phyloP scores from a whole-genome alignment of 2,888 invertebrate species.

The Pristionchus exspectatus region DNA sequence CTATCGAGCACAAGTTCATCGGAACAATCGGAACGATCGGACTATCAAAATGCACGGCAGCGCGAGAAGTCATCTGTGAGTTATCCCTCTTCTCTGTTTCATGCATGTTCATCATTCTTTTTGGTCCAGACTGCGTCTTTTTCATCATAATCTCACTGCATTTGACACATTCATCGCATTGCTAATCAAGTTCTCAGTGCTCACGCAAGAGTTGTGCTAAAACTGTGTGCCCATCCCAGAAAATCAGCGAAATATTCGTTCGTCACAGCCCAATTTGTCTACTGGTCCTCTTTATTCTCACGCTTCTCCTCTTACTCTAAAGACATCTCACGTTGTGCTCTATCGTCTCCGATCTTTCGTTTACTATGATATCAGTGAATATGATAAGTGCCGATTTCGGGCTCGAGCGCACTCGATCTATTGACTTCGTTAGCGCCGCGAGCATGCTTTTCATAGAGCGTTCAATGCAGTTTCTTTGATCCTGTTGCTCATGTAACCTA shows the following conservation, averaged over 20 bases:
- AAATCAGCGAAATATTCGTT: background rate
- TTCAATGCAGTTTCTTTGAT: background rate
- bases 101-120: background rate
- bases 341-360: background rate
- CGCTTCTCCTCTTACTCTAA: background rate
- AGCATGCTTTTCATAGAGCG: background rate
- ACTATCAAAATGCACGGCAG: slow-evolving; percentile 24
- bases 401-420: background rate
- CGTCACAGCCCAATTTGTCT: background rate
- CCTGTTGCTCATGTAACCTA: background rate
- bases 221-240: background rate
- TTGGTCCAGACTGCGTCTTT: background rate
- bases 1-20: background rate
- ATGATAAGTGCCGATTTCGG: background rate
- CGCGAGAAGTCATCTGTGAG: slow-evolving; percentile 37
- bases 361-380: background rate
- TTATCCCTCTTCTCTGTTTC: background rate
- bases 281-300: background rate
- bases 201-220: background rate
- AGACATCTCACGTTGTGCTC: background rate
- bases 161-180: background rate
- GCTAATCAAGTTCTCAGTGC: background rate
- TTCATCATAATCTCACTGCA: background rate
- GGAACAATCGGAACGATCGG: background rate
- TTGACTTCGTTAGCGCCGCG: background rate